These are phyloP conservation scores for Daphoenositta chrysoptera DNA, from an alignment of 2,113 vertebrate species.

Conservation along the genomic window DNA sequence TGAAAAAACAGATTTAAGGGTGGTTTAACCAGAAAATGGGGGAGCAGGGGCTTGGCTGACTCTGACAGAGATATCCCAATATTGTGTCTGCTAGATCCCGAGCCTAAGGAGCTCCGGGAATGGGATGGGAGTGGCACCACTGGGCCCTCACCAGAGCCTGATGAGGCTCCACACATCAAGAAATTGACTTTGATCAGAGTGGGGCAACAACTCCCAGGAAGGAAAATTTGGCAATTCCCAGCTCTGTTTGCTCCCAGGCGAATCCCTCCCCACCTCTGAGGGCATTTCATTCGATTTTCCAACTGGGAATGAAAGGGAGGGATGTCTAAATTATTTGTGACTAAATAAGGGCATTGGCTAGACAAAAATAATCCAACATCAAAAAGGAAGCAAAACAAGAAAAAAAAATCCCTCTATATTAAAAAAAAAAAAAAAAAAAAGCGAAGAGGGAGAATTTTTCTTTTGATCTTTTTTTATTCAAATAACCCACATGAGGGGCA, in stretches of 20 bases:
- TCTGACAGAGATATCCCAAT: not conserved
- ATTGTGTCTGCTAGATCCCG: fast-evolving
- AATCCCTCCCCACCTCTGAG: not conserved
- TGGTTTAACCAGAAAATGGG: not conserved
- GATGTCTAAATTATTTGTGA: not conserved
- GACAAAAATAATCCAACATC: not conserved
- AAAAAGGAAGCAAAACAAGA: not conserved
- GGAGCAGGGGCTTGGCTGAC: not conserved
- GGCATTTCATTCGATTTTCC: fast-evolving
- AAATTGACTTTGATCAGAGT: not conserved
- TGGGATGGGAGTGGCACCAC: not conserved
- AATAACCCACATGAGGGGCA: not conserved
- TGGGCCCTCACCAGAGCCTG: not conserved
- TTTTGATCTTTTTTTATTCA: not conserved
- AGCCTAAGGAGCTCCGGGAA: not conserved
- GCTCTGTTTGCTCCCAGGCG: not conserved
- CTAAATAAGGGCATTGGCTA: not conserved
- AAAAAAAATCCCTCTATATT: not conserved
- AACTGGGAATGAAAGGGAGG: not conserved
- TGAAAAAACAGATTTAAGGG: fast-evolving
- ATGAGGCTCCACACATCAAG: not conserved
- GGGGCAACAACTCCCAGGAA: not conserved
- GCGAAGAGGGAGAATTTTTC: not conserved
- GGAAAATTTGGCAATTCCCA: not conserved
- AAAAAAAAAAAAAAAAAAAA: not conserved